These are phyloP conservation scores for Rhabdomys dilectus DNA, from an alignment of 2,113 vertebrate species.

Conservation along the genomic window DNA sequence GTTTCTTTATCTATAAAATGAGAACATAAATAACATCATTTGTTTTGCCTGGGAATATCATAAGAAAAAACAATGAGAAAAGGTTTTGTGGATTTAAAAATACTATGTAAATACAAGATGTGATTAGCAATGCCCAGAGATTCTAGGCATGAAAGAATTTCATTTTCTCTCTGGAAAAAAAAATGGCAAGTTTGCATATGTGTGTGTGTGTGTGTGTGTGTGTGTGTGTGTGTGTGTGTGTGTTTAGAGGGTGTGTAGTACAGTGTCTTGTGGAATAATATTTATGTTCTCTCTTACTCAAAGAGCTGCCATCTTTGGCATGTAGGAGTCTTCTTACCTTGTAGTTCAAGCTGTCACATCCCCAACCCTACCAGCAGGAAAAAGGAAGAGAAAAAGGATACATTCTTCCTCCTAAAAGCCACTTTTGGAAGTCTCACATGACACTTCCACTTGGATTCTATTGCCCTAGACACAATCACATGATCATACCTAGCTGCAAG, in stretches of 20 bases:
- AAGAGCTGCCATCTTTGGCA: background rate
- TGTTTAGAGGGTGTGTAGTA: background rate
- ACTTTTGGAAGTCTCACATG: background rate
- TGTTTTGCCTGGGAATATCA: background rate
- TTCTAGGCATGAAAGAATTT: background rate
- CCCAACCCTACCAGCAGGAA: background rate
- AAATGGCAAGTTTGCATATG: background rate
- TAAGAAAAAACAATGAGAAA: background rate
- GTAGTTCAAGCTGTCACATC: background rate
- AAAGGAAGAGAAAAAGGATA: background rate
- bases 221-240: background rate
- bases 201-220: no score
- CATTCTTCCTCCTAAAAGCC: background rate
- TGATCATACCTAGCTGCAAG: background rate
- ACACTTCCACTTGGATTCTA: background rate
- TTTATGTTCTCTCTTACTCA: background rate
- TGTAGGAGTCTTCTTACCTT: background rate
- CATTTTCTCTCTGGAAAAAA: background rate
- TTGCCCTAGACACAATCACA: background rate
- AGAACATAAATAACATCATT: background rate
- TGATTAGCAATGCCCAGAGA: background rate
- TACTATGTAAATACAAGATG: background rate
- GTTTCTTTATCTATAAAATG: background rate
- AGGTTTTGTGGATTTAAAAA: background rate
- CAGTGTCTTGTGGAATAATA: background rate